phyloP scores from a whole-genome alignment of 2,797 vertebrate species.

The Gobionotothen gibberifrons region DNA sequence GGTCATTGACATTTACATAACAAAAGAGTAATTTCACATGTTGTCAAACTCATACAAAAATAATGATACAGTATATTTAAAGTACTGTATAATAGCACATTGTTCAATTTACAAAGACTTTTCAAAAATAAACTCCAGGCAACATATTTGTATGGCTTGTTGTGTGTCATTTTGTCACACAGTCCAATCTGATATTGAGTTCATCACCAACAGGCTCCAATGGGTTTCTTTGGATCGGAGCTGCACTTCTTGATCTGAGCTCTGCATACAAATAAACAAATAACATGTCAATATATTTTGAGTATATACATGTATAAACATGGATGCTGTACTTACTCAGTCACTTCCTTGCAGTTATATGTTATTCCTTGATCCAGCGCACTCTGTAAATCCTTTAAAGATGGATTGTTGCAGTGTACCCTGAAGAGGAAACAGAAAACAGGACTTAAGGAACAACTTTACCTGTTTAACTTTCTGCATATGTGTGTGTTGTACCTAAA shows the following conservation, averaged over 20 bases:
- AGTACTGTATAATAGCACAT: neutral
- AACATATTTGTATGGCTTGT: neutral
- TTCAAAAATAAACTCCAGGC: neutral
- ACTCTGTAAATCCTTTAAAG: conserved; percentile 62
- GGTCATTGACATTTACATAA: neutral
- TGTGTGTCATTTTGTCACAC: neutral
- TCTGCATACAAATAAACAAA: conserved; percentile 50
- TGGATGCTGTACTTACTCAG: conserved; percentile 67
- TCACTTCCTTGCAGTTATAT: conserved; percentile 72
- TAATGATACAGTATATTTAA: neutral
- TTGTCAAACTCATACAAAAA: conserved; percentile 27
- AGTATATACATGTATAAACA: fast-evolving
- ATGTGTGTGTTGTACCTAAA: neutral
- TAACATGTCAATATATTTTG: neutral
- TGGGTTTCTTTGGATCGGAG: conserved; percentile 38
- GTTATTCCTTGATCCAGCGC: conserved; percentile 56
- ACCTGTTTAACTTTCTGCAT: neutral
- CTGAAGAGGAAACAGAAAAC: conserved; percentile 43
- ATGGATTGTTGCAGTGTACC: conserved; percentile 63
- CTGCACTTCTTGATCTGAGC: conserved; percentile 62
- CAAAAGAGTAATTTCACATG: conserved; percentile 11
- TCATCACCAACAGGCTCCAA: conserved; percentile 73
- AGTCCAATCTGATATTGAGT: neutral
- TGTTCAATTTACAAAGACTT: conserved; percentile 1
- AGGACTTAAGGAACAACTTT: neutral